phyloP scores from a whole-genome alignment of 2,113 vertebrate species.

The Amia ocellicauda region DNA sequence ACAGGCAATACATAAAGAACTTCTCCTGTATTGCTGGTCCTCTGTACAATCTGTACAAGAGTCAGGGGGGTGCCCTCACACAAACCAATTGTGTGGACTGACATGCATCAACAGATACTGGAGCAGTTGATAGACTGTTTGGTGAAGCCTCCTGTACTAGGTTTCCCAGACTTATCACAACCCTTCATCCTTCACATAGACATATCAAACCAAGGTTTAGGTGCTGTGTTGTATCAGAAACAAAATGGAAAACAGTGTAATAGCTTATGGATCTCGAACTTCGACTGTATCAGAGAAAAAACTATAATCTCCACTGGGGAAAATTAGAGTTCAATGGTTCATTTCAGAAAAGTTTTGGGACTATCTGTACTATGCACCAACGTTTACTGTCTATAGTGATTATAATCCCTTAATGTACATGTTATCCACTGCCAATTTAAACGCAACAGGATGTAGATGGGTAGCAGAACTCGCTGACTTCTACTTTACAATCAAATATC shows the following conservation, averaged over 20 bases:
- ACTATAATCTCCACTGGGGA: neutral
- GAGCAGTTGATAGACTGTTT: neutral
- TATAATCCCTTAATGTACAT: too few relatives aligned
- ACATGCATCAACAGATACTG: neutral
- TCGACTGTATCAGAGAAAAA: neutral
- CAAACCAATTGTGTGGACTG: neutral
- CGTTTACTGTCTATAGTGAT: too few relatives aligned
- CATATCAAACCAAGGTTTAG: neutral
- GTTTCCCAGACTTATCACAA: neutral
- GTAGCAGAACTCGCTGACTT: too few relatives aligned
- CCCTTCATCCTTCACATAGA: neutral
- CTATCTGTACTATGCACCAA: neutral
- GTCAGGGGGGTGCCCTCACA: neutral
- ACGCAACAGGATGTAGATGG: too few relatives aligned
- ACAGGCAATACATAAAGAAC: constrained; percentile 10
- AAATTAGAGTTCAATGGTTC: neutral
- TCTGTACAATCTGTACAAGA: neutral
- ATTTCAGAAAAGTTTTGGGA: neutral
- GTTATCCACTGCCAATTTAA: too few relatives aligned
- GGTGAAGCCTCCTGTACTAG: neutral
- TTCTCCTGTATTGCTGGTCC: constrained; percentile 15
- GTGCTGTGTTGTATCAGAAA: neutral
- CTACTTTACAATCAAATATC: too few relatives aligned
- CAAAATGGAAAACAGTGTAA: neutral
- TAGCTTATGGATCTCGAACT: neutral